Percentiles rank a stretch among this genome's conserved stretches.
Evolutionary conservation across 2,888 invertebrate species (phyloP).

Genomic region (Campoplex capitator): DNA sequence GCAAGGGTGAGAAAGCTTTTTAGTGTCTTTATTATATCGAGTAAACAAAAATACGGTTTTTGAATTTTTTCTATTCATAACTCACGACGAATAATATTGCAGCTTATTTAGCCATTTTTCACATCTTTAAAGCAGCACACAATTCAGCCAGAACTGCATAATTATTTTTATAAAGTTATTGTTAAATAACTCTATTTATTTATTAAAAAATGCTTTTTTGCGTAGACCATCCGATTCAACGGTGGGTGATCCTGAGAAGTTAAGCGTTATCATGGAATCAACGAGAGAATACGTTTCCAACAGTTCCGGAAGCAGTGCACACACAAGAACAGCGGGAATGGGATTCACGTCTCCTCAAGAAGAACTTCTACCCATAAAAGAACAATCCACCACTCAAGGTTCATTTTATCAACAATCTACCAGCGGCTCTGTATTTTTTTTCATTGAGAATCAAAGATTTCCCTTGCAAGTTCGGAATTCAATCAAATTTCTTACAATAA

Average conservation of each 20-base stretch:
- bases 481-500: not conserved
- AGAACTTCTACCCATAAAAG: conserved; percentile 79
- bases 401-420: not conserved
- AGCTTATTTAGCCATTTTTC: not conserved
- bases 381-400: conserved; percentile 75
- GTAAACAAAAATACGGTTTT: not conserved
- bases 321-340: conserved; percentile 77
- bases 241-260: conserved; percentile 81
- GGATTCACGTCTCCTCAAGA: conserved; percentile 79
- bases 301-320: conserved; percentile 79
- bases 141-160: too few species aligned
- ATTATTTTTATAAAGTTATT: not conserved
- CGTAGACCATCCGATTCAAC: conserved; percentile 54
- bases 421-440: not conserved
- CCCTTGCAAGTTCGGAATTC: not conserved
- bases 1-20: conserved; percentile 72
- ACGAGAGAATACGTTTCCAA: conserved; percentile 87
- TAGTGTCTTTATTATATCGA: not conserved
- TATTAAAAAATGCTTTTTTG: not conserved
- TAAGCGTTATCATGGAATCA: conserved; percentile 88
- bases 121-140: too few species aligned
- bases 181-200: not conserved
- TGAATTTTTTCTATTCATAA: not conserved
- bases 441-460: not conserved
- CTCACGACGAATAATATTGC: not conserved